Evolutionary conservation across 2,797 vertebrate genomes (phyloP).

Genomic region (Alexandromys oeconomus): DNA sequence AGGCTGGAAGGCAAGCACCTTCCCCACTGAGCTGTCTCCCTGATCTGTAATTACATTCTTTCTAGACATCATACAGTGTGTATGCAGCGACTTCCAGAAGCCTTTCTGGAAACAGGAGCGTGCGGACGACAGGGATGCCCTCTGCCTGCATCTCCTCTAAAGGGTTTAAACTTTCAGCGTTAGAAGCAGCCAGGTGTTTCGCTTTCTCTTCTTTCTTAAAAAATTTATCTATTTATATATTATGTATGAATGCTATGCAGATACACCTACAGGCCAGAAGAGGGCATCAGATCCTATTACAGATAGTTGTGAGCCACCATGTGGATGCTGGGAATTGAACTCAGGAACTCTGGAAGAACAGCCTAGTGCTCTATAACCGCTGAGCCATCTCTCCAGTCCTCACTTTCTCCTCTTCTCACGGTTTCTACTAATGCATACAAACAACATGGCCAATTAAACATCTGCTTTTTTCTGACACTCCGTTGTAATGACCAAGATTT

Average conservation of each 20-base stretch:
- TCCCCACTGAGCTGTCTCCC: neutral
- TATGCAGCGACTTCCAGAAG: neutral
- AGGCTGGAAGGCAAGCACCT: neutral
- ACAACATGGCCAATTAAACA: neutral
- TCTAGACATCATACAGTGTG: neutral
- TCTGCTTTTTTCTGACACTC: slow-evolving; percentile 28
- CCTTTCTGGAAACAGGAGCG: fast-evolving
- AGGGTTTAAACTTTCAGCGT: neutral
- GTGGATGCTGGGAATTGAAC: too few species aligned
- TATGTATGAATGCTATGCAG: too few species aligned
- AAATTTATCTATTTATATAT: too few species aligned
- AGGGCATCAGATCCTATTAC: too few species aligned
- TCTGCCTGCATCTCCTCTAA: neutral
- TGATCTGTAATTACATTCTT: neutral
- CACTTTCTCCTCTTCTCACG: neutral
- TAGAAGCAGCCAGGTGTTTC: neutral
- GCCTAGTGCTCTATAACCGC: too few species aligned
- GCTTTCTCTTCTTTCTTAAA: neutral
- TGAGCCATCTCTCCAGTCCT: too few species aligned
- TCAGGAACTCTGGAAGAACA: too few species aligned
- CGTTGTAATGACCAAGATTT: slow-evolving; percentile 13
- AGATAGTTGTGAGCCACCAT: too few species aligned
- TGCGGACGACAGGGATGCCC: neutral
- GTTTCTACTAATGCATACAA: neutral
- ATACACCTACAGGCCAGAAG: too few species aligned